Evolutionary conservation across 2,113 vertebrate genomes (phyloP).

Genomic region (Monopterus albus): DNA sequence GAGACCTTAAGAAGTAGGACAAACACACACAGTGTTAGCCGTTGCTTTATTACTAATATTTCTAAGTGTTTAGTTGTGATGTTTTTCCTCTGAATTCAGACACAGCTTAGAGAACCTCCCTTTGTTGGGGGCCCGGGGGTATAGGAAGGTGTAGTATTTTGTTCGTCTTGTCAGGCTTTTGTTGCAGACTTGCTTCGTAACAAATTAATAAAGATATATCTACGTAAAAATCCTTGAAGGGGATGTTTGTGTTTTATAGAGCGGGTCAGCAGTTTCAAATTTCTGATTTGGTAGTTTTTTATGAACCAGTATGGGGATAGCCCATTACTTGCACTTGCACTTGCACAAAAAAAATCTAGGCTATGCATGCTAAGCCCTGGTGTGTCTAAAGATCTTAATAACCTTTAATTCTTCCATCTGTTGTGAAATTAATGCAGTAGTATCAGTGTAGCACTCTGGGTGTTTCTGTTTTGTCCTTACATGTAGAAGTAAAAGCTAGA

Average conservation of each 20-base stretch:
- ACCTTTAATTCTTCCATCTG: constrained; percentile 18
- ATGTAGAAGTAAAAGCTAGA: constrained; percentile 16
- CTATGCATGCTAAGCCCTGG: constrained; percentile 26
- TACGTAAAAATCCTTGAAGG: constrained; percentile 6
- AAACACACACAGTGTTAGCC: constrained; percentile 10
- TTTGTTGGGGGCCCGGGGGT: too few relatives aligned
- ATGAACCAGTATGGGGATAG: constrained; percentile 17
- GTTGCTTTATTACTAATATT: constrained; percentile 56
- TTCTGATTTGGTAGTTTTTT: constrained; percentile 31
- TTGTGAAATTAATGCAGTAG: constrained; percentile 30
- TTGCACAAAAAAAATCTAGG: too few relatives aligned
- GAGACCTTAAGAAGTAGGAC: background rate
- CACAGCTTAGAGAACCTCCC: constrained; percentile 1
- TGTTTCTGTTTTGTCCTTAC: constrained; percentile 16
- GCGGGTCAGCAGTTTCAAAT: background rate
- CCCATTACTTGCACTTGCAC: constrained; percentile 20
- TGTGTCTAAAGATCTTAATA: constrained; percentile 8
- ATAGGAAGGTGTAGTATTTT: constrained; percentile 31
- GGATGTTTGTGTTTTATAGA: background rate
- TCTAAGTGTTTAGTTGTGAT: constrained; percentile 9
- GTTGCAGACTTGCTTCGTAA: constrained; percentile 10
- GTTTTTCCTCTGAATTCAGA: constrained; percentile 41
- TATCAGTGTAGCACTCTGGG: constrained; percentile 30
- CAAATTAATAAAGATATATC: background rate
- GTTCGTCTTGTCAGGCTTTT: constrained; percentile 12